phyloP scores from a whole-genome alignment of 2,113 vertebrate genomes.

The Pachypanchax playfairii region DNA sequence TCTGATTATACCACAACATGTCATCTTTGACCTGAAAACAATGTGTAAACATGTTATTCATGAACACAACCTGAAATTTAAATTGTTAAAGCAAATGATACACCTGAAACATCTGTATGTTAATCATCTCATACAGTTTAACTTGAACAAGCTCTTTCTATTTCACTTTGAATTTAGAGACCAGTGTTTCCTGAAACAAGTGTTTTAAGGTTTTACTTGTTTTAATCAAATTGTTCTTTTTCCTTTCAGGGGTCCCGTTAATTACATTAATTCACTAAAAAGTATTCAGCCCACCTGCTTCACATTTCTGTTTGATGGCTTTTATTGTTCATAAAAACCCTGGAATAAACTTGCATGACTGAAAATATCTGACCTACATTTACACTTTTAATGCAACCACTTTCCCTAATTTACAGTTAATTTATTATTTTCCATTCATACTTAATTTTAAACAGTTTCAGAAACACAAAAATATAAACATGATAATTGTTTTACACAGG shows the following conservation, averaged over 20 bases:
- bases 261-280: too few species aligned
- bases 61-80: not conserved
- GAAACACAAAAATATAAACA: constrained; percentile 10
- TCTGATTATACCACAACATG: not conserved
- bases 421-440: not conserved
- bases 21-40: not conserved
- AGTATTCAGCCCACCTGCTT: too few species aligned
- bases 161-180: too few species aligned
- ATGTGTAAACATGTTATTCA: not conserved
- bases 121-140: not conserved
- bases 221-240: too few species aligned
- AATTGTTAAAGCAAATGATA: not conserved
- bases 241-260: too few species aligned
- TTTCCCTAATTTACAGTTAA: not conserved
- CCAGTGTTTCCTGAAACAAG: too few species aligned
- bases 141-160: too few species aligned
- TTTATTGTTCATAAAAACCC: too few species aligned
- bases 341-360: too few species aligned
- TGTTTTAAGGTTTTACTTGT: too few species aligned
- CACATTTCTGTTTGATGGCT: not conserved
- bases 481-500: constrained; percentile 22
- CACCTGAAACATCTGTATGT: not conserved
- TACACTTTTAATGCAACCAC: too few species aligned
- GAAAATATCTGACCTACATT: too few species aligned
- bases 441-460: not conserved